phyloP scores from a whole-genome alignment of 2,888 invertebrate genomes.

The Lapara coniferarum region DNA sequence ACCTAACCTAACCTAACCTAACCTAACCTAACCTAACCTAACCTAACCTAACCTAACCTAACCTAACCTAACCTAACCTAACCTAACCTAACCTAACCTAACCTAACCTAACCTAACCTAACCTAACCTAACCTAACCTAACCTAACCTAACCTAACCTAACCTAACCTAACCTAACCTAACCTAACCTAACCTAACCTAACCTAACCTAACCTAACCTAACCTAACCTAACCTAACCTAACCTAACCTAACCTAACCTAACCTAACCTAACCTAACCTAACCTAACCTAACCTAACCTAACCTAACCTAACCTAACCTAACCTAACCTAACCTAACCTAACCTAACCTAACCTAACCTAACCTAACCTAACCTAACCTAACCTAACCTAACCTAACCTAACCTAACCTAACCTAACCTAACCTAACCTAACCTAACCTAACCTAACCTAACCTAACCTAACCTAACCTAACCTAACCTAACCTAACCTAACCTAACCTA shows the following conservation, averaged over 20 bases:
- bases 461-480: constrained; percentile 27
- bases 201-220: too few relatives aligned
- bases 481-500: constrained; percentile 30
- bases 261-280: constrained; percentile 32
- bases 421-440: constrained; percentile 31
- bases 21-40: too few relatives aligned
- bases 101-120: constrained; percentile 28
- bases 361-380: constrained; percentile 35
- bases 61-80: constrained; percentile 22
- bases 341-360: constrained; percentile 36
- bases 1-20: neutral
- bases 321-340: constrained; percentile 36
- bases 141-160: constrained; percentile 33
- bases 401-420: constrained; percentile 31
- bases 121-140: constrained; percentile 32
- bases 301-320: constrained; percentile 36
- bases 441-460: constrained; percentile 34
- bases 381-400: constrained; percentile 35
- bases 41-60: constrained; percentile 1
- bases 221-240: constrained; percentile 35
- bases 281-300: constrained; percentile 32
- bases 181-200: constrained; percentile 33
- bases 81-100: constrained; percentile 27
- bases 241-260: constrained; percentile 36
- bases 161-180: constrained; percentile 32